Evolutionary conservation across 2,888 invertebrate species (phyloP).

Genomic region (Spodoptera exigua): DNA sequence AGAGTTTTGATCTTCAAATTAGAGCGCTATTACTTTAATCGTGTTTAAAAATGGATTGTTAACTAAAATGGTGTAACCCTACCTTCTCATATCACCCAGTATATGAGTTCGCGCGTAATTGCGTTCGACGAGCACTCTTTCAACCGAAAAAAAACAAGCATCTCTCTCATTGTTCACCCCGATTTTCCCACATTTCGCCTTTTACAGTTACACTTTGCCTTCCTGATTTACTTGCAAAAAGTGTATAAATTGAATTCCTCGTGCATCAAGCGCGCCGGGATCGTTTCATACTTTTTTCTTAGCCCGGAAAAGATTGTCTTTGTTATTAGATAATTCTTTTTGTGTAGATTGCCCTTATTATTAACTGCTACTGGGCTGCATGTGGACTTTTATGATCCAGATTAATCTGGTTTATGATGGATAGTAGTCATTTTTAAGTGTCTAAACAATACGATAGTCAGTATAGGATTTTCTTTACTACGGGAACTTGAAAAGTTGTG

Average conservation of each 20-base stretch:
- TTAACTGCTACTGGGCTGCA: conserved; percentile 11
- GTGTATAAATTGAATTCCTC: conserved; percentile 84
- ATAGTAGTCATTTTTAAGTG: too few species aligned
- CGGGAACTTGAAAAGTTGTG: conserved; percentile 11
- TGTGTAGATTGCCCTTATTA: conserved; percentile 60
- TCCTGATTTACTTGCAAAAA: conserved; percentile 85
- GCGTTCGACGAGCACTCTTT: conserved; percentile 85
- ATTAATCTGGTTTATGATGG: not conserved
- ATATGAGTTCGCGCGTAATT: conserved; percentile 82
- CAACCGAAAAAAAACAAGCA: conserved; percentile 86
- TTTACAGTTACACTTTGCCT: conserved; percentile 84
- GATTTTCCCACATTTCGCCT: conserved; percentile 87
- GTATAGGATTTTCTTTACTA: too few species aligned
- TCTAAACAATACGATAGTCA: too few species aligned
- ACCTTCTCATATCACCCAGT: conserved; percentile 70
- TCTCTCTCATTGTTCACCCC: conserved; percentile 84
- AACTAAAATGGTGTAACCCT: conserved; percentile 53
- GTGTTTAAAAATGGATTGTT: conserved; percentile 3
- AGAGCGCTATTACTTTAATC: not conserved
- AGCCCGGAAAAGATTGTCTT: conserved; percentile 70
- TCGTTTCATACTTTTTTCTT: conserved; percentile 66
- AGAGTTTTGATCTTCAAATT: not conserved
- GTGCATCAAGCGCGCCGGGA: conserved; percentile 69
- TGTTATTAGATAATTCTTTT: conserved; percentile 69
- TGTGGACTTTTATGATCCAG: not conserved